These are phyloP conservation scores for Stenotaenia linearis DNA, from an alignment of 2,888 invertebrate species.

Conservation along the genomic window DNA sequence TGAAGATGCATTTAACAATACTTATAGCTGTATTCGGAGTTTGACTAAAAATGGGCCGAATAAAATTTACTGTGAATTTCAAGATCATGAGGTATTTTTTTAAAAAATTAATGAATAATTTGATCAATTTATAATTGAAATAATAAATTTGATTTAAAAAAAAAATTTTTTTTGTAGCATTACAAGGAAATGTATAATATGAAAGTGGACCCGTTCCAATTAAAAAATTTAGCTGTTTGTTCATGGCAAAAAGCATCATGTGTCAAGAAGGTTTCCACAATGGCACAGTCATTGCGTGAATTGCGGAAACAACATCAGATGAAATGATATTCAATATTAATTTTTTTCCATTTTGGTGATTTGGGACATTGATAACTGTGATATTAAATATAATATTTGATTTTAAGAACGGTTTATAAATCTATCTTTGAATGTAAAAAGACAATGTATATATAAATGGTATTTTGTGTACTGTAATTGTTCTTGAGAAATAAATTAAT, in stretches of 20 bases:
- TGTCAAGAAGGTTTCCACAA: not conserved
- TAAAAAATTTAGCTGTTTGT: not conserved
- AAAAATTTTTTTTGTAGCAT: not conserved
- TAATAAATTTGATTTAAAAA: too few relatives aligned
- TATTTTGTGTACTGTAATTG: too few relatives aligned
- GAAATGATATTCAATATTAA: not conserved
- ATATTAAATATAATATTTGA: not conserved
- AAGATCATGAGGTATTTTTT: slow-evolving; percentile 4
- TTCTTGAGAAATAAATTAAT: too few relatives aligned
- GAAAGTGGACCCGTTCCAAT: not conserved
- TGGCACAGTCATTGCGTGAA: not conserved
- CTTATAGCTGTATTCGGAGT: slow-evolving; percentile 69
- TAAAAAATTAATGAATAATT: too few relatives aligned
- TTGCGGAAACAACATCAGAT: not conserved
- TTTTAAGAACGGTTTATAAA: not conserved
- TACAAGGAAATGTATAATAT: not conserved
- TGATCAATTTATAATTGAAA: too few relatives aligned
- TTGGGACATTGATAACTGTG: not conserved
- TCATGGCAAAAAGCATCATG: not conserved
- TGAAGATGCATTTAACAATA: slow-evolving; percentile 76
- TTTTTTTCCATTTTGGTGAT: not conserved
- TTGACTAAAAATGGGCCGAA: slow-evolving; percentile 51
- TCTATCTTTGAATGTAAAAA: not conserved
- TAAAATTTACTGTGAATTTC: slow-evolving; percentile 56
- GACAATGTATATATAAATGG: not conserved